Percentiles rank a stretch among this genome's conserved stretches.
phyloP scores from a whole-genome alignment of 2,888 invertebrate species.

The Marronus borbonicus region DNA sequence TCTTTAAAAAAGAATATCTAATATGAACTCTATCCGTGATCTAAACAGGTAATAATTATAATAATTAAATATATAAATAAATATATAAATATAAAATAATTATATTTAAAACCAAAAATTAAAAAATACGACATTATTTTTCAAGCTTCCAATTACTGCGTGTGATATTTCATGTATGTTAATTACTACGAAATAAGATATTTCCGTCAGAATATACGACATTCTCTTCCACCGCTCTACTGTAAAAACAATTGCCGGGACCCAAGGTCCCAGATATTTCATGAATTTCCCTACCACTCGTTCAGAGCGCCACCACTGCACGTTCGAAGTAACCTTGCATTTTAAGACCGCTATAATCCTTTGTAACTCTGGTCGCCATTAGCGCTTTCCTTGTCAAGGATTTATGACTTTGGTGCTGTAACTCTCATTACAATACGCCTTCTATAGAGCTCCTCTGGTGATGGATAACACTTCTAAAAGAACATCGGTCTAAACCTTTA shows the following conservation, averaged over 20 bases:
- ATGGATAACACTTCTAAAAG: slow-evolving; percentile 53
- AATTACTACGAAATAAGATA: slow-evolving; percentile 5
- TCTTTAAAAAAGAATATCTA: too few relatives aligned
- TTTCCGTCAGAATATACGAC: neutral
- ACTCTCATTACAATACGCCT: slow-evolving; percentile 55
- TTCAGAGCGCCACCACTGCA: slow-evolving; percentile 32
- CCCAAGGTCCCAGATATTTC: slow-evolving; percentile 44
- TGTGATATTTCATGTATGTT: slow-evolving; percentile 1
- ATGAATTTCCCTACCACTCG: slow-evolving; percentile 38
- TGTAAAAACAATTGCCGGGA: slow-evolving; percentile 39
- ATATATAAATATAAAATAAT: too few relatives aligned
- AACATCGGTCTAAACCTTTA: slow-evolving; percentile 26
- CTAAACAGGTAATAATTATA: too few relatives aligned
- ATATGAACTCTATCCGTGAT: too few relatives aligned
- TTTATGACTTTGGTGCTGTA: slow-evolving; percentile 55
- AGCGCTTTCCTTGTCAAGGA: slow-evolving; percentile 55
- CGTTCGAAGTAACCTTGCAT: slow-evolving; percentile 48
- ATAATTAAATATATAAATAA: too few relatives aligned
- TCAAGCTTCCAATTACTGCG: too few relatives aligned
- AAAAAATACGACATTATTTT: too few relatives aligned
- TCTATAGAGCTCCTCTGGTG: slow-evolving; percentile 48
- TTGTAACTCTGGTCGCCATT: slow-evolving; percentile 54
- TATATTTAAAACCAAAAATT: too few relatives aligned
- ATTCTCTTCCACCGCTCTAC: slow-evolving; percentile 13
- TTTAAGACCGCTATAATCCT: slow-evolving; percentile 52